Evolutionary conservation across 2,888 invertebrate species (phyloP), one percentile per base, ranked within the genome.

Genomic region (Lochmaea crataegi): DNA sequence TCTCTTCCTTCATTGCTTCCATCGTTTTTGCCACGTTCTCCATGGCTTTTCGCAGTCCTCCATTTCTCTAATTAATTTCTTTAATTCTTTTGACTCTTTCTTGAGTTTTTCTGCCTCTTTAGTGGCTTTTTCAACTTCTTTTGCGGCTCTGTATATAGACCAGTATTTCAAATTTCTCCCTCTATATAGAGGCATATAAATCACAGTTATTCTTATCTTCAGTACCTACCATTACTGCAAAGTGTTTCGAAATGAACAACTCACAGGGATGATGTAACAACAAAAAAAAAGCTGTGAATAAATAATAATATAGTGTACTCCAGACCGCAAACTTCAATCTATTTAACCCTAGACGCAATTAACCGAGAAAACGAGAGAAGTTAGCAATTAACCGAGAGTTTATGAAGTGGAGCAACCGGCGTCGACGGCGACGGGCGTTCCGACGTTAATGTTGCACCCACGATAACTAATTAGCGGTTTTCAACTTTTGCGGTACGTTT

Each of bases 391-490:
- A 61, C 41, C 41, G 61, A 41, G 61, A 61, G 61, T 61, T 61
- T 61, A 61, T 61, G 61, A 61, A 61, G 61, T 61, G 61, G 61
- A 61, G 61, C 41, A 61, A 61, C 61, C 58, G 41, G 16, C 61
- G 61, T 11, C 61, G 61, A 41, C 38, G 61, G 18, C 41, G 61
- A 41, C 38, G 42, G 38, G 38, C 41, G 41, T 61, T 38, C n/a
- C 38, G 61, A 61, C 41, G 61, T 38, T 58, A 58, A 58, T 58
- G 32, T 58, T 58, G 58, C 58, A 58, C 58, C 58, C 58, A 22
- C 58, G 58, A 58, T 61, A 61, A 61, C 61, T 61, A 61, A 61
- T 61, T 61, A 61, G 61, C 61, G 61, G 61, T 61, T 61, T 61
- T 61, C 38, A 38, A 61, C 61, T 61, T 38, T 16, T 41, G 61